Base-by-base conservation (phyloP, 2,113 vertebrate species). In the Cromileptes altivelis region DNA sequence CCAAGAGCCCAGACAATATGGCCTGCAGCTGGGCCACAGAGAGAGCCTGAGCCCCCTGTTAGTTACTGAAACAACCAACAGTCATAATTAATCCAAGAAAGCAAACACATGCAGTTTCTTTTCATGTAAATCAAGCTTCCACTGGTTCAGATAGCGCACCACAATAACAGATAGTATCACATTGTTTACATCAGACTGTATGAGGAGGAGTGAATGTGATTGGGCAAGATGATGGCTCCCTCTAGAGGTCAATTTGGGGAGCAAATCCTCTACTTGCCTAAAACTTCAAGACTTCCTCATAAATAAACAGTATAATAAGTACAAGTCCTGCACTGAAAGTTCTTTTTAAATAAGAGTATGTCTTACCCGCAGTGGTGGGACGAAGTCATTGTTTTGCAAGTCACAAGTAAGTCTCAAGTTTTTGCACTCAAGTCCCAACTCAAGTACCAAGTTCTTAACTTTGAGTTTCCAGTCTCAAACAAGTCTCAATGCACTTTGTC, bases 1-100 rank as follows among this genome's bases (percentile, higher is more conserved):
- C 21, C 65, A 17, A n/a, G 18, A 65, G 53, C 73, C 82, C 68
- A 63, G 64, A 85, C 75, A 86, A 82, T 73, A 81, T 75, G 78
- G 70, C 90, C 84, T 85, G 81, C 83, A 86, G 81, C 87, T 79
- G 84, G 75, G 77, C 81, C 68, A 69, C 78, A 70, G 60, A 84
- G 52, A 67, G 45, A 25, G 49, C 25, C 33, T 12, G 61, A 73
- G 52, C 53, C 72, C 33, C 82, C 50, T 63, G 55, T 56, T 9
- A 67, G 55, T 30, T 63, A 49, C 71, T 61, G 53, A 64, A 76
- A 72, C 57, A 58, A 64, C 50, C 56, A 3, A 5, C 19, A 53
- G 58, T 45, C 17, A 61, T 55, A 63, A 87, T 74, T 53, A 62
- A 76, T 83, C 56, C 52, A 30, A 58, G 27, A 56, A 15, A 75